Percentiles rank a stretch among this genome's conserved stretches.
Evolutionary conservation across 2,888 invertebrate species (phyloP).

Genomic region (Melanotus villosus): DNA sequence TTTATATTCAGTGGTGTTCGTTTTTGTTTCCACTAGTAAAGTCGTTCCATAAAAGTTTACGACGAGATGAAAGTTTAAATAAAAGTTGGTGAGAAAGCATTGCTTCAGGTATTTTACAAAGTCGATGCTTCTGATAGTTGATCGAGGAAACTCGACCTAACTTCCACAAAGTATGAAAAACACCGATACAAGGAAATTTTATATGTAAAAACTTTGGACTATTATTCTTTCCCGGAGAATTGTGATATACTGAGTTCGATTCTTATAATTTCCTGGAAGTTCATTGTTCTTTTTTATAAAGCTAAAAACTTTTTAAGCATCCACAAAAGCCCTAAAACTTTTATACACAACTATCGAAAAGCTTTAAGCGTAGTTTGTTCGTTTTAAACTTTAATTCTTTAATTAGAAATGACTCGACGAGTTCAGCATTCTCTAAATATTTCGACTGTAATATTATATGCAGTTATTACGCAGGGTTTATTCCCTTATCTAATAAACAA

Average conservation of each 20-base stretch:
- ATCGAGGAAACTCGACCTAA: neutral
- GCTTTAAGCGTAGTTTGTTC: too few relatives aligned
- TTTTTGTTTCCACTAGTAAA: neutral
- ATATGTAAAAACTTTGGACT: neutral
- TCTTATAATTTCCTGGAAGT: too few relatives aligned
- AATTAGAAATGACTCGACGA: too few relatives aligned
- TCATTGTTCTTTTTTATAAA: neutral
- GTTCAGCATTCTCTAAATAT: too few relatives aligned
- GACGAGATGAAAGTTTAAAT: neutral
- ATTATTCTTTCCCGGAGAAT: neutral
- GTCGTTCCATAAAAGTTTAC: neutral
- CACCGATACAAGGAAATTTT: neutral
- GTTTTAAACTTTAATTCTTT: too few relatives aligned
- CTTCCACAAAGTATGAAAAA: neutral
- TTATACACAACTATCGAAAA: too few relatives aligned
- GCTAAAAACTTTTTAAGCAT: neutral
- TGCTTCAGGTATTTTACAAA: constrained; percentile 1
- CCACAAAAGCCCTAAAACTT: too few relatives aligned
- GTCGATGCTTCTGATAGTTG: neutral
- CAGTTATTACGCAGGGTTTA: too few relatives aligned
- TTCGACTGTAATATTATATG: too few relatives aligned
- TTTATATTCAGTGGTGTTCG: neutral
- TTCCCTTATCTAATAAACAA: too few relatives aligned
- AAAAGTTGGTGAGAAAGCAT: neutral
- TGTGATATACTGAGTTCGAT: neutral